These are phyloP conservation scores for Probosciger aterrimus DNA, from an alignment of 2,113 vertebrate genomes.

Conservation along the genomic window DNA sequence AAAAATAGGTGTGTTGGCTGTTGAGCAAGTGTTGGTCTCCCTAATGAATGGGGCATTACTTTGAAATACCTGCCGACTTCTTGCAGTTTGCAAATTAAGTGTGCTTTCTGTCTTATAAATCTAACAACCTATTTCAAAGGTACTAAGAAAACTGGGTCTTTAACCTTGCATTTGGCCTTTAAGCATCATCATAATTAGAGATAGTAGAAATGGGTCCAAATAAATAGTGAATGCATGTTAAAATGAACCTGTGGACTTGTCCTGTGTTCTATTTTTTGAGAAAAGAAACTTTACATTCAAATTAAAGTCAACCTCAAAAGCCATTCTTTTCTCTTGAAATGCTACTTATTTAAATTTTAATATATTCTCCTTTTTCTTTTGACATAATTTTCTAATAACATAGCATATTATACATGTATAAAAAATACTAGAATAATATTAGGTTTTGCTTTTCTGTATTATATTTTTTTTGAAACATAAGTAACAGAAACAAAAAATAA, in stretches of 20 bases:
- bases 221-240: not conserved
- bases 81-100: not conserved
- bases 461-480: not conserved
- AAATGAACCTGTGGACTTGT: not conserved
- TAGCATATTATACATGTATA: not conserved
- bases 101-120: not conserved
- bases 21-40: not conserved
- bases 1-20: not conserved
- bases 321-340: not conserved
- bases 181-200: not conserved
- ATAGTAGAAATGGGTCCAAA: not conserved
- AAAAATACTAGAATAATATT: not conserved
- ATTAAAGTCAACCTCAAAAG: not conserved
- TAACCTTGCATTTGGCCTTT: not conserved
- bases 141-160: not conserved
- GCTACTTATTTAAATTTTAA: not conserved
- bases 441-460: not conserved
- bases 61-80: not conserved
- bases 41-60: not conserved
- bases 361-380: not conserved
- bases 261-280: not conserved
- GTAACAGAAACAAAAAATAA: not conserved
- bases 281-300: not conserved
- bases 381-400: not conserved
- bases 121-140: not conserved